A percentile compares a stretch with the other conserved stretches of the same genome.
Evolutionary conservation across 2,797 vertebrate species (phyloP).

Genomic region (Xiphophorus birchmanni): DNA sequence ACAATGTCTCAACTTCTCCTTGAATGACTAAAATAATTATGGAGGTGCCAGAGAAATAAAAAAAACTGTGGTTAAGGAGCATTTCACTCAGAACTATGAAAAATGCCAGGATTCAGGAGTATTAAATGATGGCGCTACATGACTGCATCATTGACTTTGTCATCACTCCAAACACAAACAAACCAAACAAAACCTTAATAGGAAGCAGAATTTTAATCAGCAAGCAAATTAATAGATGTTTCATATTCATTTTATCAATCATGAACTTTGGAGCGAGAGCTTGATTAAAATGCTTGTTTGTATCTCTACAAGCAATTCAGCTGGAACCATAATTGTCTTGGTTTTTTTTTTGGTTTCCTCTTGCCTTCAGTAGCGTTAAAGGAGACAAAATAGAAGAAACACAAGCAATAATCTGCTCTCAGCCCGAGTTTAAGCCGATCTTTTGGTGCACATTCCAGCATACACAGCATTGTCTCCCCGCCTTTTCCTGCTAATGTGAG

Average conservation of each 20-base stretch:
- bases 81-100: not conserved
- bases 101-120: not conserved
- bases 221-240: conserved; percentile 8
- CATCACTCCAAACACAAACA: conserved; percentile 1
- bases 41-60: not conserved
- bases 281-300: conserved; percentile 23
- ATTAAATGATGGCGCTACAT: not conserved
- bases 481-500: conserved; percentile 22
- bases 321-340: conserved; percentile 16
- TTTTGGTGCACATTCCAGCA: conserved; percentile 16
- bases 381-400: conserved; percentile 10
- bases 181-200: not conserved
- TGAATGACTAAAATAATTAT: not conserved
- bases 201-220: conserved; percentile 18
- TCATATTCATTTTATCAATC: conserved; percentile 18
- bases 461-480: conserved; percentile 17
- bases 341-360: conserved; percentile 9
- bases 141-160: conserved; percentile 1
- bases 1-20: not conserved
- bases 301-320: conserved; percentile 14
- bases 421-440: conserved; percentile 13
- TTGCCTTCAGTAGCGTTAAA: conserved; percentile 10
- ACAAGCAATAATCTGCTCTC: not conserved
- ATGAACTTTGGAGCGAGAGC: conserved; percentile 5
- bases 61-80: not conserved